A percentile compares a stretch with the other conserved stretches of the same genome.
Evolutionary conservation across 2,888 invertebrate genomes (phyloP).

Genomic region (Schrankia costaestrigalis): DNA sequence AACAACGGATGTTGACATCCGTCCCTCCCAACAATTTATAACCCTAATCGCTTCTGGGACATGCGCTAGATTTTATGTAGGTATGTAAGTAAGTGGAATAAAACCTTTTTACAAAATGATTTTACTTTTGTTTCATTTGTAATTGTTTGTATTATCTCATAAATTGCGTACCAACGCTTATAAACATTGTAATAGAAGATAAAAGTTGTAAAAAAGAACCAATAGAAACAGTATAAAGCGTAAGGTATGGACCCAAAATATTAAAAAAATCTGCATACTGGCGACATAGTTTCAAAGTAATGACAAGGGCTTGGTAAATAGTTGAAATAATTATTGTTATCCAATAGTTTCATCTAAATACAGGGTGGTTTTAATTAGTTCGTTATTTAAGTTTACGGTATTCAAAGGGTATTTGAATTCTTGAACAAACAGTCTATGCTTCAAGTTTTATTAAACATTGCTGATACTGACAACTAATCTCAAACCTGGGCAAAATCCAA

Average conservation of each 20-base stretch:
- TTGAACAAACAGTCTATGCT: conserved; percentile 29
- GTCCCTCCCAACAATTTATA: not conserved
- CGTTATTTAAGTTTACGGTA: conserved; percentile 22
- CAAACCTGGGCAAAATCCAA: conserved; percentile 8
- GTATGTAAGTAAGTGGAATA: conserved; percentile 1
- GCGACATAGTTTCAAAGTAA: conserved; percentile 22
- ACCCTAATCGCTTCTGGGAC: not conserved
- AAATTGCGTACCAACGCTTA: no score
- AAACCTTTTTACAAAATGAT: not conserved
- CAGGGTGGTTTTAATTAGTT: conserved; percentile 59
- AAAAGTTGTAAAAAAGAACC: no score
- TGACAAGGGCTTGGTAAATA: conserved; percentile 12
- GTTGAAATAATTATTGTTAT: conserved; percentile 15
- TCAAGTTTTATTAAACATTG: conserved; percentile 28
- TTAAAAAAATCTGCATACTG: conserved; percentile 26
- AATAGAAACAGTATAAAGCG: no score
- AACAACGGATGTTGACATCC: not conserved
- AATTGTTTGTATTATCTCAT: no score
- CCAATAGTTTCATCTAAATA: conserved; percentile 32
- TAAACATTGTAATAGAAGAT: no score
- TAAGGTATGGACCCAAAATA: conserved; percentile 16
- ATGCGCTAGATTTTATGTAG: not conserved
- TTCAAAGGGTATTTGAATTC: conserved; percentile 23
- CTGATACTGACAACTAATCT: conserved; percentile 8
- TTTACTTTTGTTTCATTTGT: conserved; percentile 5